phyloP scores from a whole-genome alignment of 2,113 vertebrate species.

The Neotoma lepida region DNA sequence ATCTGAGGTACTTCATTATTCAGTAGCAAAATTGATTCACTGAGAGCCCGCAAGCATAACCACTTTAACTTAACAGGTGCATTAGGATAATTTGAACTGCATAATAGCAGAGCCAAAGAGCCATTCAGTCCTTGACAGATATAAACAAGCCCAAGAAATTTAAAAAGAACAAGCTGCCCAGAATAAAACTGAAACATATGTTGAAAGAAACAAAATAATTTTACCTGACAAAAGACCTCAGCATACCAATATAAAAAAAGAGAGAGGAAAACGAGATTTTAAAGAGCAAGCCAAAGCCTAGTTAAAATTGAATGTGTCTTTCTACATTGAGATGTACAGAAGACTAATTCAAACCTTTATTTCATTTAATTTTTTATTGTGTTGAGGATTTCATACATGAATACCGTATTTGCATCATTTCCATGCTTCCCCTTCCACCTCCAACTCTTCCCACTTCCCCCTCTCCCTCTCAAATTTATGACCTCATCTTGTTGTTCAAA shows the following conservation, averaged over 20 bases:
- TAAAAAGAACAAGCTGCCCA: slow-evolving; percentile 43
- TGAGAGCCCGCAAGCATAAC: slow-evolving; percentile 51
- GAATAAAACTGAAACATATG: slow-evolving; percentile 55
- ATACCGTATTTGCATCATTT: not conserved
- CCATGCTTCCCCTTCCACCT: not conserved
- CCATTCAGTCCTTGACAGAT: slow-evolving; percentile 60
- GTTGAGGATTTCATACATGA: not conserved
- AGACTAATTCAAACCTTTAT: not conserved
- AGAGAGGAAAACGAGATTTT: not conserved
- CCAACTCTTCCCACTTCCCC: not conserved
- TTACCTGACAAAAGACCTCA: not conserved
- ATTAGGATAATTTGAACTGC: slow-evolving; percentile 72
- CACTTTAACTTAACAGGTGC: slow-evolving; percentile 70
- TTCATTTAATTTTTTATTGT: not conserved
- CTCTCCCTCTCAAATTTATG: not conserved
- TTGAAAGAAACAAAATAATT: slow-evolving; percentile 58
- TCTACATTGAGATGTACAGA: slow-evolving; percentile 31
- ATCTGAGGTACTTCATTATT: slow-evolving; percentile 67
- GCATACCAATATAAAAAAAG: not conserved
- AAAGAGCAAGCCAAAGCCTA: not conserved
- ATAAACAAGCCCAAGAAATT: slow-evolving; percentile 66
- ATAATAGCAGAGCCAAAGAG: slow-evolving; percentile 61
- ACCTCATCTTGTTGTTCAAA: not conserved
- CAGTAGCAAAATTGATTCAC: slow-evolving; percentile 67
- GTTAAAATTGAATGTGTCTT: not conserved